These are phyloP conservation scores for Popillia japonica DNA, from an alignment of 1,140 invertebrate species.

Conservation along the genomic window DNA sequence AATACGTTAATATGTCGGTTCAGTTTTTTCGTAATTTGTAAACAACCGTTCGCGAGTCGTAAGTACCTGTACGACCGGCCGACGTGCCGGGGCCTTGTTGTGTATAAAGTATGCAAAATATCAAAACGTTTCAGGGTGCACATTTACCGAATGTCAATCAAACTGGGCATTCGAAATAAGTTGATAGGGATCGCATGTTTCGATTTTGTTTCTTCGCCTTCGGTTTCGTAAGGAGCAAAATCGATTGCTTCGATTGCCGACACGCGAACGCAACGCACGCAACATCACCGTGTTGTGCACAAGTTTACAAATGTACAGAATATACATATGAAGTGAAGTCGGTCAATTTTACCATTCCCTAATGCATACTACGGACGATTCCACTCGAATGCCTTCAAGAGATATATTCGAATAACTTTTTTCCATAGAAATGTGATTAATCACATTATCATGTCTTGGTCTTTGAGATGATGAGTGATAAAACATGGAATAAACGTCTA, in stretches of 20 bases:
- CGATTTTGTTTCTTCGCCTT: constrained; percentile 19
- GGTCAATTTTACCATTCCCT: constrained; percentile 39
- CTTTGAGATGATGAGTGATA: too few relatives aligned
- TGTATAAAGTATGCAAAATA: constrained; percentile 40
- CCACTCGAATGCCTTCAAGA: too few relatives aligned
- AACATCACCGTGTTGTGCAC: constrained; percentile 37
- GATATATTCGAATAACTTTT: too few relatives aligned
- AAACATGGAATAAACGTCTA: too few relatives aligned
- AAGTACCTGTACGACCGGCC: neutral
- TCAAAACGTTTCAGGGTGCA: constrained; percentile 39
- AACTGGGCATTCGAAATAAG: constrained; percentile 40
- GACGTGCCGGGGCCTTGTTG: neutral
- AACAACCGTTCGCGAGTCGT: neutral
- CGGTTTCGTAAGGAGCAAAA: constrained; percentile 25
- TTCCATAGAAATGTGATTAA: too few relatives aligned
- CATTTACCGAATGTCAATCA: constrained; percentile 46
- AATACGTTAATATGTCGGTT: neutral
- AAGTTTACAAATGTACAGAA: constrained; percentile 41
- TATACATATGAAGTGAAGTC: constrained; percentile 32
- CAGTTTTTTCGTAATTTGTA: constrained; percentile 1
- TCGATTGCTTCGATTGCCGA: constrained; percentile 23
- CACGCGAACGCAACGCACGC: constrained; percentile 43
- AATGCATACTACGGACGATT: neutral
- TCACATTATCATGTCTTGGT: too few relatives aligned
- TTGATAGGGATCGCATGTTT: constrained; percentile 40